Evolutionary conservation across 2,113 vertebrate species (phyloP).

Genomic region (Embiotoca jacksoni): DNA sequence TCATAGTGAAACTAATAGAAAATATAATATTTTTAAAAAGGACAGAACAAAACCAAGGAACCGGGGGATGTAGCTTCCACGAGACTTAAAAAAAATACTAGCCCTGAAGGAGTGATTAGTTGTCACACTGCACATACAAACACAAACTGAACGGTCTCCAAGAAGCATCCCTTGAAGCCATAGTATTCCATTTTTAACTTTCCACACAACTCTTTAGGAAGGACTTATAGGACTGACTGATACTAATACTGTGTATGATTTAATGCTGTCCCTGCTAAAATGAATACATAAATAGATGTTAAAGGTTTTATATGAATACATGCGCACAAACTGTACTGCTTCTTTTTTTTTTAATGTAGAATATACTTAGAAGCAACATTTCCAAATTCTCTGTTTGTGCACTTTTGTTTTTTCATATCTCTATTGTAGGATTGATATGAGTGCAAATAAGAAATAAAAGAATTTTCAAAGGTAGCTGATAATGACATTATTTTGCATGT

Average conservation of each 20-base stretch:
- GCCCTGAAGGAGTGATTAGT: slow-evolving; percentile 45
- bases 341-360: too few species aligned
- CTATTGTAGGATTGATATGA: too few species aligned
- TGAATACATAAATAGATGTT: background rate
- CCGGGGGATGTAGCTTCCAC: background rate
- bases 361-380: too few species aligned
- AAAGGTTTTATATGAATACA: background rate
- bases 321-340: too few species aligned
- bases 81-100: slow-evolving; percentile 4
- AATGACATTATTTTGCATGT: too few species aligned
- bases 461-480: too few species aligned
- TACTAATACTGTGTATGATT: background rate
- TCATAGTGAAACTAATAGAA: too few species aligned
- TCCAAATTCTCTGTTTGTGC: too few species aligned
- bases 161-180: slow-evolving; percentile 11
- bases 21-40: slow-evolving; percentile 4
- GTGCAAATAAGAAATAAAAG: too few species aligned
- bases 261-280: background rate
- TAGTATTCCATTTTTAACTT: slow-evolving; percentile 8
- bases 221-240: background rate
- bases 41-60: background rate
- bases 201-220: background rate
- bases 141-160: slow-evolving; percentile 25
- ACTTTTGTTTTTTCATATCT: too few species aligned
- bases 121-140: slow-evolving; percentile 21